Conservation (phyloP, 2,797 vertebrate genomes). For the Geotrypetes seraphini region DNA sequence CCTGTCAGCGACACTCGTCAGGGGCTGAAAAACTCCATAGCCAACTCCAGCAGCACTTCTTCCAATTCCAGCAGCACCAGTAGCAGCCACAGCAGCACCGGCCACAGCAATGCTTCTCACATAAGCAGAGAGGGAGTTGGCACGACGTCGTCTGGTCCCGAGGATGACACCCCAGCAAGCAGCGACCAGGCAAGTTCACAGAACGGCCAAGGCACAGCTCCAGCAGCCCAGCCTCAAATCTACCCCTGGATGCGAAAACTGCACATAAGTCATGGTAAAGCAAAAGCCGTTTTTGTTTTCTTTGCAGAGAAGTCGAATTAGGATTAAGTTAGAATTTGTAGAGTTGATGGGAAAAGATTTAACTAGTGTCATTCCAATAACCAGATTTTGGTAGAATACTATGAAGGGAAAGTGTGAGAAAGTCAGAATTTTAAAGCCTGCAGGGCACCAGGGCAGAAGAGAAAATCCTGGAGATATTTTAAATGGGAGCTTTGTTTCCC, state of each 20-base stretch:
- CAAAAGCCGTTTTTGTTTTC: slow-evolving; percentile 32
- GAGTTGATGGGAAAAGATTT: too few relatives aligned
- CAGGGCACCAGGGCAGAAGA: too few relatives aligned
- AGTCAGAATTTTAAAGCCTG: too few relatives aligned
- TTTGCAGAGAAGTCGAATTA: too few relatives aligned
- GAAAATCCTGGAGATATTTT: too few relatives aligned
- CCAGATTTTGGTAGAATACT: too few relatives aligned
- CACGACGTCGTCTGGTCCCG: slow-evolving; percentile 78
- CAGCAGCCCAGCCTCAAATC: slow-evolving; percentile 86
- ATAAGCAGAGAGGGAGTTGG: slow-evolving; percentile 80
- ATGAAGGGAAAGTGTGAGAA: too few relatives aligned
- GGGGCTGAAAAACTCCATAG: slow-evolving; percentile 80
- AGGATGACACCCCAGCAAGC: slow-evolving; percentile 82
- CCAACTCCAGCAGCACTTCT: slow-evolving; percentile 65
- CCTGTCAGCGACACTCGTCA: slow-evolving; percentile 72
- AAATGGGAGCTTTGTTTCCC: too few relatives aligned
- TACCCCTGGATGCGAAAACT: slow-evolving; percentile 99
- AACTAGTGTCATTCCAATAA: too few relatives aligned
- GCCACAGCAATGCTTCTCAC: slow-evolving; percentile 53
- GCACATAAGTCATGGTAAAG: slow-evolving; percentile 96
- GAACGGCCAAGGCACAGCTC: slow-evolving; percentile 70
- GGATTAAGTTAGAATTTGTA: too few relatives aligned
- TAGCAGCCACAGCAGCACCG: slow-evolving; percentile 31
- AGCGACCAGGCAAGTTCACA: slow-evolving; percentile 80
- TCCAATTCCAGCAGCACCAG: slow-evolving; percentile 61